Base-by-base conservation (phyloP, 2,113 vertebrate species). In the Siphamia tubifer region DNA sequence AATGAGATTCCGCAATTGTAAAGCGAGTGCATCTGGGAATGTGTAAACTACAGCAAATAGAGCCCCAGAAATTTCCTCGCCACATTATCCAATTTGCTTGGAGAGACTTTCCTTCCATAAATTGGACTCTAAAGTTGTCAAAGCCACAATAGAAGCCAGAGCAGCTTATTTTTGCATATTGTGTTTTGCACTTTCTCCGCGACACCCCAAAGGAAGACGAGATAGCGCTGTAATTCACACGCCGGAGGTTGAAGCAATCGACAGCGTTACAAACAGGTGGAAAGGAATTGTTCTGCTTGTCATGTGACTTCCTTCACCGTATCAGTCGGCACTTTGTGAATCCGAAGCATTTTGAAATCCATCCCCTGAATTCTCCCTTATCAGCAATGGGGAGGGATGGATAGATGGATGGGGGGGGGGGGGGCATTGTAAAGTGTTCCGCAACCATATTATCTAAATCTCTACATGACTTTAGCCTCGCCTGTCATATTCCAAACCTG, bases 391-490 rank as follows among this genome's bases (percentile, higher is more conserved):
- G 17, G 38, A 61, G 35, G 39, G 78, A 69, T 52, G 87, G 73
- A 81, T 76, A 81, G 61, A n/a, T n/a, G 80, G 79, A 70, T n/a
- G 80, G 79, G 68, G 77, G 81, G 83, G 81, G 86, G 66, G 79
- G 67, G 68, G 48, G 68, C 63, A 61, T 68, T 87, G 69, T 71
- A 34, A 36, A 44, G 67, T 70, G 52, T 70, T 82, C 48, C 15
- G 34, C 67, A 52, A 69, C 63, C 72, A 13, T 34, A 62, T 88
- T 85, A 90, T 89, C 90, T 83, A 82, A 88, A 87, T 85, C 87
- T 74, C 57, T 51, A 65, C 72, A 70, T 36, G 60, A 84, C 80
- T 87, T 72, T 35, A 61, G 81, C 75, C 65, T 77, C 10, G 45
- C 62, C 66, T 85, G 85, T 88, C 86, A 74, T 68, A 58, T 77